These are phyloP conservation scores for Nephrocerus scutellatus DNA, from an alignment of 2,888 invertebrate genomes.

Conservation along the genomic window DNA sequence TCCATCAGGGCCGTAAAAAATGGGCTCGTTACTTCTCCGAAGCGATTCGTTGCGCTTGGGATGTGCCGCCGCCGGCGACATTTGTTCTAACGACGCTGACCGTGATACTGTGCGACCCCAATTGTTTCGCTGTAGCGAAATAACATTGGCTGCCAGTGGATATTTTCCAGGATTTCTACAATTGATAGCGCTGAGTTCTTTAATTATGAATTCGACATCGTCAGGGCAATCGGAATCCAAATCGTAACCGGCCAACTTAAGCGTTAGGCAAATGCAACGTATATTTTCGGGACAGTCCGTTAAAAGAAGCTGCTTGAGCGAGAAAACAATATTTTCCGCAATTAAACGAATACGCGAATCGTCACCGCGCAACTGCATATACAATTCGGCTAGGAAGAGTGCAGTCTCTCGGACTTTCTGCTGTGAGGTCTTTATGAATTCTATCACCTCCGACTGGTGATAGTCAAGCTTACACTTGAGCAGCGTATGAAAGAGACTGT, in stretches of 20 bases:
- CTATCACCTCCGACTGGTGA: slow-evolving; percentile 52
- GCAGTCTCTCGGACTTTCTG: slow-evolving; percentile 61
- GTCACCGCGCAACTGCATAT: slow-evolving; percentile 62
- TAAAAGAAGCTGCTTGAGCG: slow-evolving; percentile 60
- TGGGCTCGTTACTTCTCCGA: slow-evolving; percentile 50
- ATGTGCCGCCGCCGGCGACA: slow-evolving; percentile 20
- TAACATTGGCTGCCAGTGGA: slow-evolving; percentile 42
- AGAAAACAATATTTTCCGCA: slow-evolving; percentile 62
- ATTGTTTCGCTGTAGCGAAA: slow-evolving; percentile 42
- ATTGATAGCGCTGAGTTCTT: slow-evolving; percentile 35
- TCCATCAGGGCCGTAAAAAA: slow-evolving; percentile 75
- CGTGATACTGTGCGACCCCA: slow-evolving; percentile 43
- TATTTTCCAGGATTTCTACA: slow-evolving; percentile 38
- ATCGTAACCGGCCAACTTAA: slow-evolving; percentile 50
- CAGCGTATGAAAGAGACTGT: slow-evolving; percentile 54
- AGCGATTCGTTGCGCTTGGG: slow-evolving; percentile 29
- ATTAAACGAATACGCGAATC: slow-evolving; percentile 43
- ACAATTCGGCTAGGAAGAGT: slow-evolving; percentile 79
- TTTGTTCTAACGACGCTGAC: slow-evolving; percentile 30
- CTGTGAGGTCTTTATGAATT: slow-evolving; percentile 46
- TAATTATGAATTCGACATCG: slow-evolving; percentile 40
- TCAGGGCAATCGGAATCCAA: slow-evolving; percentile 42
- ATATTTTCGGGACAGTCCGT: slow-evolving; percentile 65
- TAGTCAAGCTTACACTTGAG: slow-evolving; percentile 48
- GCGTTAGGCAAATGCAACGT: slow-evolving; percentile 75